Conservation (phyloP, 2,797 vertebrate species). For the Neosilurus hyrtlii region DNA sequence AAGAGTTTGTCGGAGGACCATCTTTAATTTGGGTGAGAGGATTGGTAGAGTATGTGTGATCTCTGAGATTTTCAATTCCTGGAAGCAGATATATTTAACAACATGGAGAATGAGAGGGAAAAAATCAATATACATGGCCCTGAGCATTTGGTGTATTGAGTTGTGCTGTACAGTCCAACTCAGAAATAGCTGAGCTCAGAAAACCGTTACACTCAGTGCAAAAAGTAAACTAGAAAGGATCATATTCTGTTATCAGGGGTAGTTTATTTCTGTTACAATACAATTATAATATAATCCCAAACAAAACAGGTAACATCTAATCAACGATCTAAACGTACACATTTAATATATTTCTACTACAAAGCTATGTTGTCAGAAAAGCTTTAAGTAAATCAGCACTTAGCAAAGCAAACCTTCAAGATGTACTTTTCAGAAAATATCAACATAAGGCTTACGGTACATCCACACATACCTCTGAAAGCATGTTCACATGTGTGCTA, state of each 20-base stretch:
- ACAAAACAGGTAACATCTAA: conserved; percentile 32
- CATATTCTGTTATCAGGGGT: conserved; percentile 18
- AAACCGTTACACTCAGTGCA: not conserved
- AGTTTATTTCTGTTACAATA: conserved; percentile 47
- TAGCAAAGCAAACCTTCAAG: conserved; percentile 31
- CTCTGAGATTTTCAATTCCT: conserved; percentile 39
- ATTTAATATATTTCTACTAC: not conserved
- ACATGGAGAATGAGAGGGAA: conserved; percentile 34
- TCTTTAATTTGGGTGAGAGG: conserved; percentile 23
- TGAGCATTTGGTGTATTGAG: conserved; percentile 38
- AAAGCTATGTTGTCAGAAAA: conserved; percentile 28
- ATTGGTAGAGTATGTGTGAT: conserved; percentile 16
- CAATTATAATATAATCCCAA: conserved; percentile 37
- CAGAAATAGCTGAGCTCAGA: conserved; percentile 18
- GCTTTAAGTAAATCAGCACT: conserved; percentile 30
- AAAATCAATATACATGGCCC: conserved; percentile 52
- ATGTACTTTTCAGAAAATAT: conserved; percentile 24
- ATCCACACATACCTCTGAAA: conserved; percentile 34
- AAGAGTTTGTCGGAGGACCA: not conserved
- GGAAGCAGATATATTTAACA: conserved; percentile 51
- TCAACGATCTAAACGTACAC: not conserved
- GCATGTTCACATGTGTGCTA: conserved; percentile 33
- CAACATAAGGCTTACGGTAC: conserved; percentile 51
- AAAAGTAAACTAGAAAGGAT: conserved; percentile 25
- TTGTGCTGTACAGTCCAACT: conserved; percentile 35